Evolutionary conservation across 2,113 vertebrate genomes (phyloP).

Genomic region (Sceloporus undulatus): DNA sequence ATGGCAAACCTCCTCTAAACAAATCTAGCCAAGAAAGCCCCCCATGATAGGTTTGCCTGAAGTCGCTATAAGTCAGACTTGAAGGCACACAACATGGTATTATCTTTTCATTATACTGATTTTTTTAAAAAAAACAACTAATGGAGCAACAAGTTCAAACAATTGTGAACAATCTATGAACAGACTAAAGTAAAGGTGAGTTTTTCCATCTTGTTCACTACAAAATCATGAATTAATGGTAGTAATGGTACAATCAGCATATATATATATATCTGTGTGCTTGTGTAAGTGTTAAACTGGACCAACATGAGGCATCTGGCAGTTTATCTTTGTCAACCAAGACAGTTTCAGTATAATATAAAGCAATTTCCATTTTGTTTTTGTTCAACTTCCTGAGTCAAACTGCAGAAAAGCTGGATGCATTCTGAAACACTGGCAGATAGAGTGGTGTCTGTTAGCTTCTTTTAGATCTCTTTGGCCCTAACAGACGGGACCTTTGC

Average conservation of each 20-base stretch:
- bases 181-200: background rate
- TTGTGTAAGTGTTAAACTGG: background rate
- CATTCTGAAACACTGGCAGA: background rate
- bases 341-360: background rate
- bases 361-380: background rate
- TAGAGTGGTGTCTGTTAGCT: background rate
- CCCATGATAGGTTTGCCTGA: too few species aligned
- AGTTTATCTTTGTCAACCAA: background rate
- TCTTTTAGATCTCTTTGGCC: background rate
- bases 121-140: background rate
- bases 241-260: too few species aligned
- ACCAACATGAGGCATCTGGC: background rate
- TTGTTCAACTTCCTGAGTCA: background rate
- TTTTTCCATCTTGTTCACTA: too few species aligned
- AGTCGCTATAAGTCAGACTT: too few species aligned
- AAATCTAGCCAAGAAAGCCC: too few species aligned
- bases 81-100: background rate
- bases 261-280: too few species aligned
- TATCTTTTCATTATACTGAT: background rate
- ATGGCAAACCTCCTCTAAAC: too few species aligned
- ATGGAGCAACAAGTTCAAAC: background rate
- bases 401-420: background rate
- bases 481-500: too few species aligned
- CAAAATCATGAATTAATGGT: too few species aligned
- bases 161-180: background rate